phyloP scores from a whole-genome alignment of 2,888 invertebrate genomes.

The Aspidapion aeneum region DNA sequence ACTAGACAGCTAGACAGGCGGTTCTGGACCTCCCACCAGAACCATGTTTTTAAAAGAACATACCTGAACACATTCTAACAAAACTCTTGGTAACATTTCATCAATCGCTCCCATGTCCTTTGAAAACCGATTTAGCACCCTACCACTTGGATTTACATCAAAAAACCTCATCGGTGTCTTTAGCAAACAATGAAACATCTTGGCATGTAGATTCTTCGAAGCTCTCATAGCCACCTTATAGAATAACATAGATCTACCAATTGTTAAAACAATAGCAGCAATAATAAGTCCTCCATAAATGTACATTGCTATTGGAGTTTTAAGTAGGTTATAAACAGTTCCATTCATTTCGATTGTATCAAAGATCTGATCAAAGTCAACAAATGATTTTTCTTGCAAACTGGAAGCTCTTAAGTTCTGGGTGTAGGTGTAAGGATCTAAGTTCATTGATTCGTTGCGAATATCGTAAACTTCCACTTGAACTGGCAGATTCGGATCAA shows the following conservation, averaged over 20 bases:
- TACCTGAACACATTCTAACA: constrained; percentile 61
- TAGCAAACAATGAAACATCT: constrained; percentile 72
- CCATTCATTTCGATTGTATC: constrained; percentile 22
- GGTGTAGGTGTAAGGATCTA: constrained; percentile 11
- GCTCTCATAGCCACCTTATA: constrained; percentile 71
- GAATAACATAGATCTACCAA: constrained; percentile 63
- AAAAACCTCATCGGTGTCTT: constrained; percentile 65
- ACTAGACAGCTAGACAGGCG: too few species aligned
- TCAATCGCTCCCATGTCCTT: constrained; percentile 81
- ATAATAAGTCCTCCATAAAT: constrained; percentile 58
- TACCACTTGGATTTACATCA: constrained; percentile 76
- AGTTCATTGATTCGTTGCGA: neutral
- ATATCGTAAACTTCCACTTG: constrained; percentile 6
- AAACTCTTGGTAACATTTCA: constrained; percentile 63
- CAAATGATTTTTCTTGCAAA: constrained; percentile 1
- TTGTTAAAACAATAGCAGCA: constrained; percentile 56
- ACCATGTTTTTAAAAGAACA: too few species aligned
- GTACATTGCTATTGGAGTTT: constrained; percentile 30
- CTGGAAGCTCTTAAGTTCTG: neutral
- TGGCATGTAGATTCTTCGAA: constrained; percentile 70
- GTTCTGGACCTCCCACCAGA: too few species aligned
- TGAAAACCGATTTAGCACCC: constrained; percentile 76
- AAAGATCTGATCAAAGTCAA: constrained; percentile 17
- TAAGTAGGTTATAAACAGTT: constrained; percentile 23
- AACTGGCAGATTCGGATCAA: neutral